Conservation (phyloP, 2,113 vertebrate species). For the Pao palembangensis region DNA sequence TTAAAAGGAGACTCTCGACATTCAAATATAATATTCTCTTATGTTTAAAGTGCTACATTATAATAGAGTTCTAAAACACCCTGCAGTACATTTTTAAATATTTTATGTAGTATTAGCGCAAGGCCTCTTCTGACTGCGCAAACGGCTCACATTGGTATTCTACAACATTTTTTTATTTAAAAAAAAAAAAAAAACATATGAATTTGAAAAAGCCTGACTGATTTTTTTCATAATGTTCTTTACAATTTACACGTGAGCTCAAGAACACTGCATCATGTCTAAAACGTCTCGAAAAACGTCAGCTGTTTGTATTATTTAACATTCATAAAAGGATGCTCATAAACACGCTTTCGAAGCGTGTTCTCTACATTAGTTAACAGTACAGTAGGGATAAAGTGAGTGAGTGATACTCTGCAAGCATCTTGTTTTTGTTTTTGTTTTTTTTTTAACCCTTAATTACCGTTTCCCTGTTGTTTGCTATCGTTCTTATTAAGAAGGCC, state of each 20-base stretch:
- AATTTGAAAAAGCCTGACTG: neutral
- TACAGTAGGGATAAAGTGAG: neutral
- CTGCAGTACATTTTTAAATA: neutral
- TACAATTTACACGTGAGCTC: neutral
- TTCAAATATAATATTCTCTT: neutral
- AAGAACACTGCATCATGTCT: neutral
- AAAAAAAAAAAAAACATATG: neutral
- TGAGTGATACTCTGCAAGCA: neutral
- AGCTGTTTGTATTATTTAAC: neutral
- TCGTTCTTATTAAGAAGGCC: neutral
- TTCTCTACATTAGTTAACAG: neutral
- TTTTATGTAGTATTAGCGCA: no score
- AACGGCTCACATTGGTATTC: neutral
- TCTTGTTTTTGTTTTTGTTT: neutral
- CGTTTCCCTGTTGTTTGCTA: neutral
- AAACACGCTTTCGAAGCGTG: slow-evolving; percentile 7
- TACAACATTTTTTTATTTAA: neutral
- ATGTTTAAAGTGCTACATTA: neutral
- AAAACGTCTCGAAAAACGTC: neutral
- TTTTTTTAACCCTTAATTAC: neutral
- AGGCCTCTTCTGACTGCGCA: neutral
- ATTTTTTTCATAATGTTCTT: neutral
- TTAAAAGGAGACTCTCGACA: neutral
- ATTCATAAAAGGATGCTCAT: neutral
- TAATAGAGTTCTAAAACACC: neutral